Base-by-base conservation (phyloP, 2,888 invertebrate species). In the Aleiodes leptofemur region DNA sequence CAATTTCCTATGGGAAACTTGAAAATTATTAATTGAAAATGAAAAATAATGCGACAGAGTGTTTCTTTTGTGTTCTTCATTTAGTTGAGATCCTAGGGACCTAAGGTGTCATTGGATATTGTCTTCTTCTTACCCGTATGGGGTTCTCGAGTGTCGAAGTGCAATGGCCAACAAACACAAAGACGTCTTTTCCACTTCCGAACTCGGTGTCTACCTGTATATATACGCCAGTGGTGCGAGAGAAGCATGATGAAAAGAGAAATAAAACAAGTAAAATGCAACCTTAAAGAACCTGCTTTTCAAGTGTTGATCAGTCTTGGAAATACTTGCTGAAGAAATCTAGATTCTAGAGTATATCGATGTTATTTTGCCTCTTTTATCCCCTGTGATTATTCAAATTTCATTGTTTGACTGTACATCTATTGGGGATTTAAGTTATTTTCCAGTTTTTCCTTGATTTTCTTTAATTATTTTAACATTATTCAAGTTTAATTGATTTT, bases 151-250 rank as follows among this genome's bases (percentile, higher is more conserved):
- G 73, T 78, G 77, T 77, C 79, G 75, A 76, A 59, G 70, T 76
- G 78, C 77, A 77, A 77, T 82, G 81, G 76, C 81, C 77, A 76
- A 11, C 82, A 80, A 84, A 86, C 85, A 87, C 85, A 87, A 86
- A 86, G 85, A 84, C 83, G 81, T 84, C 55, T 86, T 86, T 85
- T 82, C 83, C 85, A 85, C 85, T 86, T 86, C 84, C 84, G 85
- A 85, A 81, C 79, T 79, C 76, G 48, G 5, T 8, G 43, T n/a
- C 61, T 23, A 64, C 64, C 43, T 11, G 43, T 48, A 23, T 48
- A 8, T 43, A 43, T 23, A 23, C 23, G 23, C 38, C 43, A 43
- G 3, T 59, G 34, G 59, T 61, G 9, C n/a, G 43, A 43, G 38
- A 23, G 23, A 23, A 23, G 23, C 23, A 23, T 23, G 23, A 23